Percentiles rank a stretch among this genome's conserved stretches.
phyloP scores from a whole-genome alignment of 1,140 invertebrate genomes.

The Leptinotarsa defecta region DNA sequence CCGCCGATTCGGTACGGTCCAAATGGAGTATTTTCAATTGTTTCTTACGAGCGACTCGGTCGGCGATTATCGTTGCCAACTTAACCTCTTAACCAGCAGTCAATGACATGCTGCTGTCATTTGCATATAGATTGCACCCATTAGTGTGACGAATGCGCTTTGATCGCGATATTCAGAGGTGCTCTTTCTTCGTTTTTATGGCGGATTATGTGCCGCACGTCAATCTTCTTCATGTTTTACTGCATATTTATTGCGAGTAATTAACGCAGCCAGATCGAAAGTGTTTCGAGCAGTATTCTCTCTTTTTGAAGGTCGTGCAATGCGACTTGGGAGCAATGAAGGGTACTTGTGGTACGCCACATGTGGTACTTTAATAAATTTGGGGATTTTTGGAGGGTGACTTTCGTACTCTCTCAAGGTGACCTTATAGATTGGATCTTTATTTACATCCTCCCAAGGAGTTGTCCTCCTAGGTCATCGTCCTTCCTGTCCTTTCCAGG shows the following conservation, averaged over 20 bases:
- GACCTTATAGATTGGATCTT: too few relatives aligned
- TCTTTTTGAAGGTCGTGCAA: too few relatives aligned
- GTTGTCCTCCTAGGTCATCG: too few relatives aligned
- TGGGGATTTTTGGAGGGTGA: too few relatives aligned
- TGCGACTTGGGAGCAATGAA: too few relatives aligned
- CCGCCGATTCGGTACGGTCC: constrained; percentile 25
- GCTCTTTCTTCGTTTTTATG: constrained; percentile 34
- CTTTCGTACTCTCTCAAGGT: too few relatives aligned
- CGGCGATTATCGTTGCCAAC: constrained; percentile 42
- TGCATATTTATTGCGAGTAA: constrained; percentile 36
- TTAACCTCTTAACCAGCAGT: constrained; percentile 44
- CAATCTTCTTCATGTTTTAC: constrained; percentile 34
- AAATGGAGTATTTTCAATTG: constrained; percentile 26
- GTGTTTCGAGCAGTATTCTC: too few relatives aligned
- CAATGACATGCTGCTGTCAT: constrained; percentile 43
- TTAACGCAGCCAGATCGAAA: constrained; percentile 20
- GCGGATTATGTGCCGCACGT: constrained; percentile 29
- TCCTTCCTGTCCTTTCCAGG: too few relatives aligned
- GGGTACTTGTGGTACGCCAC: too few relatives aligned
- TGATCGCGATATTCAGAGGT: constrained; percentile 33
- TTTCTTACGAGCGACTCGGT: constrained; percentile 22
- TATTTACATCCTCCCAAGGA: too few relatives aligned
- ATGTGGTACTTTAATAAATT: too few relatives aligned
- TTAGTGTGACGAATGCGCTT: constrained; percentile 41
- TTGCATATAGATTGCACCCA: constrained; percentile 52